A percentile compares a stretch with the other conserved stretches of the same genome.
phyloP scores from a whole-genome alignment of 1,140 invertebrate genomes.

The Bicyclus anynana region DNA sequence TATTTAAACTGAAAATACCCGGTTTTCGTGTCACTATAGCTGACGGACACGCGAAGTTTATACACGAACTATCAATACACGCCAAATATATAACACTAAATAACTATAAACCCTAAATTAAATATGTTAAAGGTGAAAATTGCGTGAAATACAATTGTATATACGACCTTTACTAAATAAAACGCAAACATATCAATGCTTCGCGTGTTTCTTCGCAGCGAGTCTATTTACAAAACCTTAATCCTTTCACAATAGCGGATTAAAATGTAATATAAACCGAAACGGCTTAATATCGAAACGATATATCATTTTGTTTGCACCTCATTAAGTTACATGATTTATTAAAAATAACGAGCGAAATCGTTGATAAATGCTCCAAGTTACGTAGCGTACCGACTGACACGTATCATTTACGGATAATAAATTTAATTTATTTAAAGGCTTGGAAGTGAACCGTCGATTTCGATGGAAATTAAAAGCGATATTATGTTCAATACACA shows the following conservation, averaged over 20 bases:
- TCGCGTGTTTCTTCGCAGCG: constrained; percentile 65
- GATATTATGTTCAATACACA: too few relatives aligned
- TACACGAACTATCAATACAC: constrained; percentile 29
- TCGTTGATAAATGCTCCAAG: not conserved
- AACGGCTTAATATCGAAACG: constrained; percentile 41
- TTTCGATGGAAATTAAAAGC: not conserved
- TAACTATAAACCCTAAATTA: constrained; percentile 12
- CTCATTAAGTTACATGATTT: constrained; percentile 12
- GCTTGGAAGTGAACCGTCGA: not conserved
- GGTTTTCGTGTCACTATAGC: constrained; percentile 48
- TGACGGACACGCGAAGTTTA: constrained; percentile 43
- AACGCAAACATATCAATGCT: constrained; percentile 51
- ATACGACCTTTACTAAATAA: constrained; percentile 39
- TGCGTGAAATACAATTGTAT: constrained; percentile 5
- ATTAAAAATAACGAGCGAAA: constrained; percentile 6
- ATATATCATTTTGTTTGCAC: constrained; percentile 23
- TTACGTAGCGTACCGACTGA: not conserved
- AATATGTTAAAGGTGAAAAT: constrained; percentile 4
- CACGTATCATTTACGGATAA: not conserved
- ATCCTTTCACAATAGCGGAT: constrained; percentile 60
- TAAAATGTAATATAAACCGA: constrained; percentile 58
- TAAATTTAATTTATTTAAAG: not conserved
- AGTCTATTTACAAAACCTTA: constrained; percentile 65
- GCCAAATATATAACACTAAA: constrained; percentile 12
- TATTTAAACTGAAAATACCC: constrained; percentile 41